Percentiles rank a stretch among this genome's conserved stretches.
Conservation (phyloP, 2,113 vertebrate species). For the Coracopsis vasa region DNA sequence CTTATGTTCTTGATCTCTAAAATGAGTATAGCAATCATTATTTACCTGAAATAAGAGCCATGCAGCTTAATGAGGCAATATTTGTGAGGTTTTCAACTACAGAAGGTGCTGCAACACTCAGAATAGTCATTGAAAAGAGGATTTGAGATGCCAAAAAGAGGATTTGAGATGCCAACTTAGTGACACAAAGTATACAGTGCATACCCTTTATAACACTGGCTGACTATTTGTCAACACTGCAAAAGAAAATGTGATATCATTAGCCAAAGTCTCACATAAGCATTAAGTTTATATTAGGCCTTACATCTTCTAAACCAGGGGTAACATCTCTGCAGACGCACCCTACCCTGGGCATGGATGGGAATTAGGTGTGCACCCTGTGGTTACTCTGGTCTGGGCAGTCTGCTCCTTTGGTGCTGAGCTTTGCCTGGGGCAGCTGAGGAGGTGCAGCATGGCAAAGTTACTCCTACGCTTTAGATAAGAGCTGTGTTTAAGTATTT, state of each 20-base stretch:
- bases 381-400: background rate
- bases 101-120: background rate
- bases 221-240: background rate
- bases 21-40: background rate
- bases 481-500: background rate
- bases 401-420: background rate
- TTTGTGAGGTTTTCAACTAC: background rate
- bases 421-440: background rate
- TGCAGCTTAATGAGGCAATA: background rate
- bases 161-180: background rate
- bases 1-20: background rate
- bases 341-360: fast-evolving
- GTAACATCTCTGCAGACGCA: background rate
- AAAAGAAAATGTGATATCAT: background rate
- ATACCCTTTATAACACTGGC: background rate
- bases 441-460: background rate
- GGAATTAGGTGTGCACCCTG: background rate
- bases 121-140: background rate
- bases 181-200: background rate
- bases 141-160: background rate
- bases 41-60: background rate
- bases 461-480: background rate
- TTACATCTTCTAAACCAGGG: background rate
- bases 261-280: background rate
- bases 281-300: background rate